phyloP scores from a whole-genome alignment of 2,113 vertebrate species.

The Psittacara wagleri region DNA sequence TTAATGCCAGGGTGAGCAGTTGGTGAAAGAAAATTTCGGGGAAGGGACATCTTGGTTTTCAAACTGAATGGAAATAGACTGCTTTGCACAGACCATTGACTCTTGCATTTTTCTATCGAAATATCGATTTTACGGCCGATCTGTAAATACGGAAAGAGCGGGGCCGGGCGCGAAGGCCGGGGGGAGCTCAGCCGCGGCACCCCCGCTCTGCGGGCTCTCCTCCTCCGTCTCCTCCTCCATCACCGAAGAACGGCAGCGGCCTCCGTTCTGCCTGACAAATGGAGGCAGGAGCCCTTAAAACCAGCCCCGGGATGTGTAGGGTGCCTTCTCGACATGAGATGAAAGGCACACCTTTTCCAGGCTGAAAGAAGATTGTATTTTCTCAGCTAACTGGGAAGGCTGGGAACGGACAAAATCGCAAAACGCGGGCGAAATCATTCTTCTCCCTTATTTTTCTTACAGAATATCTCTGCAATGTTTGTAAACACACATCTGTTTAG shows the following conservation, averaged over 20 bases:
- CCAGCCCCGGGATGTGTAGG: neutral
- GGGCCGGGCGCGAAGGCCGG: neutral
- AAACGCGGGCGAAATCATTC: slow-evolving; percentile 3
- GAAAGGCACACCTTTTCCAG: slow-evolving; percentile 11
- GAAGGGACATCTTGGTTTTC: slow-evolving; percentile 80
- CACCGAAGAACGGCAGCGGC: neutral
- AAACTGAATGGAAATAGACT: slow-evolving; percentile 81
- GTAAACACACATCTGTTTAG: slow-evolving; percentile 77
- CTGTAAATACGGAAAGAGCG: slow-evolving; percentile 61
- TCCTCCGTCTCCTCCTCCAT: neutral
- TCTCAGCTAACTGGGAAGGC: neutral
- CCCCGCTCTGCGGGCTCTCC: neutral
- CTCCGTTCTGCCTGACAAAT: neutral
- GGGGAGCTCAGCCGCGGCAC: neutral
- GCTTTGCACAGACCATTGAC: slow-evolving; percentile 81
- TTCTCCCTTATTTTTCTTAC: slow-evolving; percentile 27
- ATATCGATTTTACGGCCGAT: slow-evolving; percentile 82
- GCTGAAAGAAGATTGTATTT: slow-evolving; percentile 21
- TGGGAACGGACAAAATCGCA: neutral
- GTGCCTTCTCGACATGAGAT: neutral
- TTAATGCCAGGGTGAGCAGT: slow-evolving; percentile 88
- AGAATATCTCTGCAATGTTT: slow-evolving; percentile 36
- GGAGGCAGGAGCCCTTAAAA: neutral
- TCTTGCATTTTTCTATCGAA: slow-evolving; percentile 80
- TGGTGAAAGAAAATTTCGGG: slow-evolving; percentile 82